Percentiles rank a stretch among this genome's conserved stretches.
Evolutionary conservation across 2,797 vertebrate genomes (phyloP).

Genomic region (Gallinago solitaria): DNA sequence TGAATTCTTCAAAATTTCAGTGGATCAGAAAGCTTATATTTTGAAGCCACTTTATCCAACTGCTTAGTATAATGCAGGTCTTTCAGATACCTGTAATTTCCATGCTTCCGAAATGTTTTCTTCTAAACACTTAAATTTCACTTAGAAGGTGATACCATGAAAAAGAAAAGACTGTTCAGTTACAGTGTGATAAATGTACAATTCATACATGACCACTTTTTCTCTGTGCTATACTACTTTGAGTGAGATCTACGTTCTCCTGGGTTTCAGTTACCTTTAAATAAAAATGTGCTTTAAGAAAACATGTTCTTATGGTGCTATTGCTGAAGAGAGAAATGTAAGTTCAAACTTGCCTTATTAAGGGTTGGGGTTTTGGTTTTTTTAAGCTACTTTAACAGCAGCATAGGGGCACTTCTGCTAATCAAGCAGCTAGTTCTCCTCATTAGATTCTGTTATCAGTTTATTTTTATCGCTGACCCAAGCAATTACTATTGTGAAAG

Average conservation of each 20-base stretch:
- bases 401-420: background rate
- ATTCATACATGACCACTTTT: background rate
- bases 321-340: background rate
- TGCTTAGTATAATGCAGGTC: background rate
- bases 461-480: background rate
- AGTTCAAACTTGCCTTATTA: background rate
- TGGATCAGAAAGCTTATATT: background rate
- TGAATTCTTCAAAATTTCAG: background rate
- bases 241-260: background rate
- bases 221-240: background rate
- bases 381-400: background rate
- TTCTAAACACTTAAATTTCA: background rate
- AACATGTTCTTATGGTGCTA: background rate
- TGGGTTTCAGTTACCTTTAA: background rate
- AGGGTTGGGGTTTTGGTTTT: background rate
- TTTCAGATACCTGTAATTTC: background rate
- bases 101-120: background rate
- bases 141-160: background rate
- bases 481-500: background rate
- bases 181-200: background rate
- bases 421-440: background rate
- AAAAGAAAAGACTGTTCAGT: background rate
- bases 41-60: background rate
- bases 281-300: background rate
- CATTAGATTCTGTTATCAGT: background rate